Evolutionary conservation across 2,113 vertebrate species (phyloP).

Genomic region (Cyprinodon tularosa): DNA sequence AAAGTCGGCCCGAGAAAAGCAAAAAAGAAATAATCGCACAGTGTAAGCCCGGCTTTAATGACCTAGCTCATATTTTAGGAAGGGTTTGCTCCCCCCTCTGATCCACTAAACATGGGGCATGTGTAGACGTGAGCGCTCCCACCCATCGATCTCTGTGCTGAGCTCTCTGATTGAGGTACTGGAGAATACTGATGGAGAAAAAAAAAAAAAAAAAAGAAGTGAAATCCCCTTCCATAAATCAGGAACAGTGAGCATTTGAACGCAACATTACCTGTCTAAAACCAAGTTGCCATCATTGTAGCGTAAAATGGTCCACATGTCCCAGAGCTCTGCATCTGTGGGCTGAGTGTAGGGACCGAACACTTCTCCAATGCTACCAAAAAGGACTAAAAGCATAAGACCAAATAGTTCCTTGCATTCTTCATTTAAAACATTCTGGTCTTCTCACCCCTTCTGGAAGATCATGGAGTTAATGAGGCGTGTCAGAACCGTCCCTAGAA

Average conservation of each 20-base stretch:
- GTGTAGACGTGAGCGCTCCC: constrained; percentile 85
- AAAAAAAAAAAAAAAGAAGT: not conserved
- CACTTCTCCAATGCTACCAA: constrained; percentile 84
- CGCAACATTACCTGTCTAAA: constrained; percentile 85
- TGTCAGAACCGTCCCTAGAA: constrained; percentile 84
- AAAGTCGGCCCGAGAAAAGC: too few relatives aligned
- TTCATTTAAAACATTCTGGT: not conserved
- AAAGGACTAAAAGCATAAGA: not conserved
- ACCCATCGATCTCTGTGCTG: constrained; percentile 92
- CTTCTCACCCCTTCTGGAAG: constrained; percentile 89
- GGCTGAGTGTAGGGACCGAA: constrained; percentile 94
- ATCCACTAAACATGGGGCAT: constrained; percentile 79
- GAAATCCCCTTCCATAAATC: not conserved
- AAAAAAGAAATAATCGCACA: too few relatives aligned
- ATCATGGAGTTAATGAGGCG: constrained; percentile 89
- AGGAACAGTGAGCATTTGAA: not conserved
- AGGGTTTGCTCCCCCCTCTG: not conserved
- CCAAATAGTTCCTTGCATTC: not conserved
- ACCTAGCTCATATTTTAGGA: not conserved
- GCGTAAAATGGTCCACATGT: constrained; percentile 92
- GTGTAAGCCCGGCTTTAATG: too few relatives aligned
- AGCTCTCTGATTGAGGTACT: constrained; percentile 93
- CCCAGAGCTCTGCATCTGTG: constrained; percentile 89
- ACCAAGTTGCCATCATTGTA: constrained; percentile 93
- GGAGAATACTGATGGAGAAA: constrained; percentile 82